Evolutionary conservation across 2,888 invertebrate genomes (phyloP), one percentile per base, ranked within the genome.

Genomic region (Leucania comma): DNA sequence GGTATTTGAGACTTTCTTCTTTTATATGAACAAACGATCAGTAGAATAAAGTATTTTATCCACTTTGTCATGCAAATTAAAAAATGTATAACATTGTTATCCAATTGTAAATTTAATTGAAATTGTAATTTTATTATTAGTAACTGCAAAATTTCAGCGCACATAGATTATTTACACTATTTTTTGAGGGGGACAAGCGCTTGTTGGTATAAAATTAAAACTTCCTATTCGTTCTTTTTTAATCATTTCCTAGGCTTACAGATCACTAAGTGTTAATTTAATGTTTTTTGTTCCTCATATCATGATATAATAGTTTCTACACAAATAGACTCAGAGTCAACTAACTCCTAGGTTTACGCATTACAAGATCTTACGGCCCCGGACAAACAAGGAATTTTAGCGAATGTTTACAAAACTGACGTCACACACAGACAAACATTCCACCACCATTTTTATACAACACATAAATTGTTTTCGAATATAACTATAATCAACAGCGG

Each of bases 391-490:
- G 66, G 75, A 75, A 75, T 75, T 80, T 53, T 42, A 46, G 53
- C 38, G 9, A 75, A 58, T 32, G 75, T 74, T 74, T 63, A 74
- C 64, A 57, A 50, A 80, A 35, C 75, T 75, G 75, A 75, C 51
- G 56, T 75, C 75, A 66, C 58, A 51, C 22, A 50, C 48, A 80
- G 66, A 75, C 46, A 38, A 50, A 38, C 57, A 80, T 80, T 65
- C 48, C 63, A 32, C 54, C 29, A 53, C n/a, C 53, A 42, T 65
- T 75, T 72, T 75, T 80, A 75, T 80, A 54, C 80, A 35, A 35
- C 26, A 68, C 46, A 66, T 67, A 76, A 57, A 75, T 81, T 56
- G 38, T 20, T 60, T 66, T 57, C 56, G n/a, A 38, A 68, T 42
- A 67, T 68, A 76, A 58, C 69, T 57, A 57, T 66, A 56, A 51